Evolutionary conservation across 2,888 invertebrate species (phyloP).

Genomic region (Drosophila pegasa): DNA sequence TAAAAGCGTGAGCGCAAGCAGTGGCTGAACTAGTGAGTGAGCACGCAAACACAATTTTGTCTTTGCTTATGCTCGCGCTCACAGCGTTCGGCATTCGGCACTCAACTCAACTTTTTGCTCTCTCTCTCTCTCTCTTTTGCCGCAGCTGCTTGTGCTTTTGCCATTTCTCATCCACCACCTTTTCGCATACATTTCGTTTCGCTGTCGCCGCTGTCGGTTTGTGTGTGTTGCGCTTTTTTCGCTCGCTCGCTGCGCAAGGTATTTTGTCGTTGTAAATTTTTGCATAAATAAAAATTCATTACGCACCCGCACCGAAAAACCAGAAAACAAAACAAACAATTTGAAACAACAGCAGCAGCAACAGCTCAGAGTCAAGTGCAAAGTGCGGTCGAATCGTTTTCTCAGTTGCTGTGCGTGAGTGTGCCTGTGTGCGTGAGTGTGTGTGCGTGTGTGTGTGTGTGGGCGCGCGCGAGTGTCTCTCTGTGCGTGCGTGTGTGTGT

Average conservation of each 20-base stretch:
- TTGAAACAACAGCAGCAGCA: constrained; percentile 27
- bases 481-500: not conserved
- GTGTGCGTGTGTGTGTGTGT: not conserved
- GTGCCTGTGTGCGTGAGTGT: not conserved
- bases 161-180: constrained; percentile 46
- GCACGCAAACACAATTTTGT: constrained; percentile 34
- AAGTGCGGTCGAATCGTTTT: constrained; percentile 38
- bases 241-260: constrained; percentile 63
- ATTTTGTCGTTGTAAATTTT: constrained; percentile 67
- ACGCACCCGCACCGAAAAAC: constrained; percentile 46
- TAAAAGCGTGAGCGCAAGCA: constrained; percentile 5
- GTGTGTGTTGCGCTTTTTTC: constrained; percentile 63
- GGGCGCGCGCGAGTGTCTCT: constrained; percentile 3
- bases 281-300: constrained; percentile 52
- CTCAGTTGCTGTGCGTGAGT: constrained; percentile 19
- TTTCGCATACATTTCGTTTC: constrained; percentile 51
- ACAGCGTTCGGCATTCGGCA: not conserved
- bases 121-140: constrained; percentile 34
- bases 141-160: constrained; percentile 40
- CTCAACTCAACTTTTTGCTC: too few relatives aligned
- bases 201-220: constrained; percentile 58
- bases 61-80: constrained; percentile 22
- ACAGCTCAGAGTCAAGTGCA: constrained; percentile 51
- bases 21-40: constrained; percentile 18
- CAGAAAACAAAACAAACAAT: constrained; percentile 32